phyloP scores from a whole-genome alignment of 2,888 invertebrate genomes.

The Trachelus stipa region DNA sequence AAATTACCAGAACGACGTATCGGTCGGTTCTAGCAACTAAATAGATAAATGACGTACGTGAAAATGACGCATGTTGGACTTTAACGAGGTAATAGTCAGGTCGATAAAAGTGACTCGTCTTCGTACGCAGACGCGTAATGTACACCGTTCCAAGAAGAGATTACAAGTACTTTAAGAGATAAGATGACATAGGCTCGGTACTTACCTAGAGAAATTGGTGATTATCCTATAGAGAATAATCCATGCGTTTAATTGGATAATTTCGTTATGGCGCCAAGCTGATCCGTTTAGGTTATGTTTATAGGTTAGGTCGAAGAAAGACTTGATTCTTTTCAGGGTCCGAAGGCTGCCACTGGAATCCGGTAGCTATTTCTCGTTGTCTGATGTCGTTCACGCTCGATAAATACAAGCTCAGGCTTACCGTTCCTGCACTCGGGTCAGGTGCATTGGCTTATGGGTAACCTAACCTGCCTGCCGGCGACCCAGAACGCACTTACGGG shows the following conservation, averaged over 20 bases:
- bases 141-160: slow-evolving; percentile 37
- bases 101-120: slow-evolving; percentile 22
- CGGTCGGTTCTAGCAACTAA: not conserved
- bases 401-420: not conserved
- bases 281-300: slow-evolving; percentile 15
- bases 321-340: not conserved
- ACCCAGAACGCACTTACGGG: not conserved
- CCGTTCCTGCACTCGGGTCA: not conserved
- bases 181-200: slow-evolving; percentile 20
- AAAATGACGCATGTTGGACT: not conserved
- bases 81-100: slow-evolving; percentile 6
- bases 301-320: not conserved
- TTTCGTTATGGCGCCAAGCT: slow-evolving; percentile 51
- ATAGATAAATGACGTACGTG: not conserved
- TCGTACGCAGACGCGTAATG: slow-evolving; percentile 10
- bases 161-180: slow-evolving; percentile 27
- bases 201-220: slow-evolving; percentile 31
- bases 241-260: slow-evolving; percentile 48
- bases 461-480: not conserved
- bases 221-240: slow-evolving; percentile 52
- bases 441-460: not conserved
- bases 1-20: not conserved
- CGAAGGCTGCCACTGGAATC: slow-evolving; percentile 21
- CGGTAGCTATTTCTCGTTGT: not conserved
- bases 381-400: not conserved